phyloP scores from a whole-genome alignment of 2,888 invertebrate species.

The Rotaria socialis region DNA sequence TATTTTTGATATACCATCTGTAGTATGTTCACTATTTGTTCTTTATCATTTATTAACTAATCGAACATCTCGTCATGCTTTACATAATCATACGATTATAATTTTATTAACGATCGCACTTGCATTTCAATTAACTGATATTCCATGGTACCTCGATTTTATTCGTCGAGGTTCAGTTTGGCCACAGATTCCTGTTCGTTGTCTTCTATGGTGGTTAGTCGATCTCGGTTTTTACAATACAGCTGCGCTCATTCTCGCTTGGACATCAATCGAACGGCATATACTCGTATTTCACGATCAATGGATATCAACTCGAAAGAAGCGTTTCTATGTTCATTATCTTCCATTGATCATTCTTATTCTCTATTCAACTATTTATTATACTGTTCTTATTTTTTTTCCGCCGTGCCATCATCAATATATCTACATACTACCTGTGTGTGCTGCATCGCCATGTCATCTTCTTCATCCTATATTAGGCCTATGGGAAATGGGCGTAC shows the following conservation, averaged over 20 bases:
- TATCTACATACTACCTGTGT: background rate
- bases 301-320: background rate
- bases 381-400: background rate
- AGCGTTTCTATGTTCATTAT: slow-evolving; percentile 18
- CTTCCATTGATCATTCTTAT: background rate
- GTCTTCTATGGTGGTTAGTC: background rate
- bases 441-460: background rate
- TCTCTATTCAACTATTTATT: background rate
- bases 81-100: slow-evolving; percentile 12
- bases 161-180: background rate
- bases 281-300: slow-evolving; percentile 13
- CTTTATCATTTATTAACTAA: slow-evolving; percentile 27
- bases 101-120: background rate
- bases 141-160: background rate
- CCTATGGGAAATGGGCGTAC: background rate
- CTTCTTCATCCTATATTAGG: background rate
- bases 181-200: background rate
- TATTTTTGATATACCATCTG: background rate
- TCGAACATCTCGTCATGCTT: background rate
- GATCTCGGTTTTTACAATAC: background rate
- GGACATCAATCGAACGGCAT: slow-evolving; percentile 16
- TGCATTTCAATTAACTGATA: background rate
- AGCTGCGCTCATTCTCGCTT: background rate
- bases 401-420: background rate
- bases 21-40: background rate